A percentile compares a stretch with the other conserved stretches of the same genome.
Conservation (phyloP, 2,888 invertebrate genomes). For the Cremastinae sp. region DNA sequence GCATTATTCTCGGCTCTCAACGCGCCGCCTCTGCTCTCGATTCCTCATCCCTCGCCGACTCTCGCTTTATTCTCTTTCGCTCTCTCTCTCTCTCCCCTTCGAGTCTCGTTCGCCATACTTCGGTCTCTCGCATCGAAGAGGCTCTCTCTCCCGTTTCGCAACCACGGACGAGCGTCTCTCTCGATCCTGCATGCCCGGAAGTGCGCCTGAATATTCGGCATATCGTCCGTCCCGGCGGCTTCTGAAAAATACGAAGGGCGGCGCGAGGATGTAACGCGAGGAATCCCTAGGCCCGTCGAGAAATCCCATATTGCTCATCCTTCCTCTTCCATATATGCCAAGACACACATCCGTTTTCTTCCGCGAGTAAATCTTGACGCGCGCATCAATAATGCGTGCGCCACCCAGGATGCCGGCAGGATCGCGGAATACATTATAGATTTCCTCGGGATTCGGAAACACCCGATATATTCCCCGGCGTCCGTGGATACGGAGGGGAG, state of each 20-base stretch:
- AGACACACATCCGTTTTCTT: not conserved
- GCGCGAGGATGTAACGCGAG: constrained; percentile 14
- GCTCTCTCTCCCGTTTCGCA: constrained; percentile 18
- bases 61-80: constrained; percentile 16
- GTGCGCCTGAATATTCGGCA: constrained; percentile 51
- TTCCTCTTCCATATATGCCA: not conserved
- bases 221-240: constrained; percentile 37
- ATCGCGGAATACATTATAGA: constrained; percentile 46
- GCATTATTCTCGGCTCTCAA: constrained; percentile 57
- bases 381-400: constrained; percentile 36
- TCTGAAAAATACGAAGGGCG: constrained; percentile 25
- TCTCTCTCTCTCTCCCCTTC: constrained; percentile 34
- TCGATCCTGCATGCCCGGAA: constrained; percentile 50
- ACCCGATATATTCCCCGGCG: constrained; percentile 32
- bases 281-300: constrained; percentile 36
- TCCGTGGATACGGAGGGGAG: constrained; percentile 8
- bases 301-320: constrained; percentile 40
- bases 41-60: not conserved
- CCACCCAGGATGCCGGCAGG: constrained; percentile 30
- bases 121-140: constrained; percentile 44
- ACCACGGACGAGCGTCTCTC: constrained; percentile 5
- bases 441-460: constrained; percentile 33
- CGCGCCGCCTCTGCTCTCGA: constrained; percentile 19
- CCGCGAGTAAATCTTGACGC: not conserved
- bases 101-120: constrained; percentile 42